Evolutionary conservation across 2,113 vertebrate genomes (phyloP), one percentile per base, ranked within the genome.

Genomic region (Gnathonemus echidnorhynchus): DNA sequence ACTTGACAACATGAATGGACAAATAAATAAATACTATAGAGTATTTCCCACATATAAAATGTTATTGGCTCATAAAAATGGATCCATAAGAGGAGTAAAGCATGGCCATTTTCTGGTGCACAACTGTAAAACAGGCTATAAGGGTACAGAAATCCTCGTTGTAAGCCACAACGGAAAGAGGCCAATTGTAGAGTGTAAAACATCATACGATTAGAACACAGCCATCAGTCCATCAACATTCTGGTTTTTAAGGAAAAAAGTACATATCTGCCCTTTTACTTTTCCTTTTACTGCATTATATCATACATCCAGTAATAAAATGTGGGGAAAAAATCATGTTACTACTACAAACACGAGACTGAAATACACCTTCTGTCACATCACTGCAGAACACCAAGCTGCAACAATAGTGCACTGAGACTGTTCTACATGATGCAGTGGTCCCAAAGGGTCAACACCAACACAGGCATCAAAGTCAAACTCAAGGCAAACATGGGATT

Each of bases 41-140:
- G 56, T 66, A 19, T 48, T 27, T 88, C 62, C 58, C 62, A 70
- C 39, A 88, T 74, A 88, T 74, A 88, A 74, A 45, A 74, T 88
- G 88, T 24, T 48, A 88, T n/a, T 74, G 62, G 88, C 58, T 24
- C 24, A 31, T 88, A 74, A 74, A 70, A 74, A n/a, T 88, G 24
- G 52, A 27, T 88, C 42, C 15, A 48, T 74, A 88, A 88, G 48
- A 74, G 17, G 42, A 48, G 13, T 88, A 21, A 39, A 70, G n/a
- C 53, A 66, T 24, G 58, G 24, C 1, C 21, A 13, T 39, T 74
- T 74, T n/a, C 62, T 19, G 42, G 45, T 4, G 62, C n/a, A 49
- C 62, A 27, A 62, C 17, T 19, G 13, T 27, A 88, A 39, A 31
- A 27, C 6, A 13, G 42, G 17, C 56, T 70, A 31, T 48, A 27